Conservation (phyloP, 2,113 vertebrate genomes). For the Phoxinus phoxinus region DNA sequence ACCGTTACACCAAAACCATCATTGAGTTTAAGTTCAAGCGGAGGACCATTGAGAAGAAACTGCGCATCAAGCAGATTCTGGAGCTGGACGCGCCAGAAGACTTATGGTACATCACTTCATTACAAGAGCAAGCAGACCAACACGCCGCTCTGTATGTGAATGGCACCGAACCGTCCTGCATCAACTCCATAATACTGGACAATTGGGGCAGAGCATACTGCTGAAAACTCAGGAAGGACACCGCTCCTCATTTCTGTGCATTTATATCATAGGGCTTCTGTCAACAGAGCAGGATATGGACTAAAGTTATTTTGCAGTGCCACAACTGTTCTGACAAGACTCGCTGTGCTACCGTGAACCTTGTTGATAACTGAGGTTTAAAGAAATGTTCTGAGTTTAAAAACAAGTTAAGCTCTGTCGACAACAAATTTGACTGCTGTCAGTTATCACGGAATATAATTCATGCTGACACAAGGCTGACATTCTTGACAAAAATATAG, state of each 20-base stretch:
- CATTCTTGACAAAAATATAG: too few relatives aligned
- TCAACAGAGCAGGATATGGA: background rate
- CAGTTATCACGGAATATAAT: too few relatives aligned
- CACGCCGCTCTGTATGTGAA: slow-evolving; percentile 66
- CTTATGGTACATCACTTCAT: slow-evolving; percentile 78
- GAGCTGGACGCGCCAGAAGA: slow-evolving; percentile 75
- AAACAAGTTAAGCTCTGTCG: too few relatives aligned
- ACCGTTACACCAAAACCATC: slow-evolving; percentile 86
- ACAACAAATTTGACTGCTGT: too few relatives aligned
- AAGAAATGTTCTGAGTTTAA: too few relatives aligned
- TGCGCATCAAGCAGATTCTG: slow-evolving; percentile 77
- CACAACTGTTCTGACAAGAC: background rate
- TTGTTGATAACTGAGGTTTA: background rate
- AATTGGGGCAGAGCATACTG: slow-evolving; percentile 70
- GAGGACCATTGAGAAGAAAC: slow-evolving; percentile 81
- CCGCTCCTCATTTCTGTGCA: background rate
- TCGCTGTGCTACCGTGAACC: background rate
- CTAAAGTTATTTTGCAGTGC: background rate
- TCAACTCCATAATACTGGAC: slow-evolving; percentile 49
- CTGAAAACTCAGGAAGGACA: slow-evolving; percentile 40
- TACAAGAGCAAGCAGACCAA: slow-evolving; percentile 65
- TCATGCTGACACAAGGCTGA: too few relatives aligned
- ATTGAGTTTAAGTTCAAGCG: slow-evolving; percentile 86
- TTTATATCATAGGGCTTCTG: background rate
- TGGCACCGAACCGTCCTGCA: slow-evolving; percentile 64